Evolutionary conservation across 2,888 invertebrate genomes (phyloP), one percentile per base, ranked within the genome.

Genomic region (Hipparchia sbordonii): DNA sequence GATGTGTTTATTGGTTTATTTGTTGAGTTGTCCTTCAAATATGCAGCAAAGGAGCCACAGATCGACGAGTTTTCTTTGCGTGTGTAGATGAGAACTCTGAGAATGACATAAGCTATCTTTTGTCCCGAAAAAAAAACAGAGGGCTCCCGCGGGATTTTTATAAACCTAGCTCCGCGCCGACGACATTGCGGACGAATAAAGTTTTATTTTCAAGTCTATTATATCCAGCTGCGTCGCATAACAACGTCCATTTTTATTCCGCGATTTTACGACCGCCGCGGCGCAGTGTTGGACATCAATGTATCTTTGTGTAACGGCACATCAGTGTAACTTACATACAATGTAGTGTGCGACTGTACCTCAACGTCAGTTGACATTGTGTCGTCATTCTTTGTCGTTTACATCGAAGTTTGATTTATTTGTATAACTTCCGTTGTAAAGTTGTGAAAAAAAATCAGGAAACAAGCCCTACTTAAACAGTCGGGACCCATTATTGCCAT

Each of bases 361-460:
- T 60, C 72, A 70, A 74, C 68, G 72, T 61, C 73, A 71, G 73
- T 74, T 75, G 73, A 75, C 76, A 76, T 71, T 71, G 68, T 61
- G 48, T 66, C 61, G 57, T 72, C 60, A 62, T 77, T 74, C 56
- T 5, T 45, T 61, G 45, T 33, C 45, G 12, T 23, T 48, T 51
- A 48, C 46, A 48, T 62, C 3, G 13, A 9, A 4, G 48, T 63
- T 48, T 63, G 63, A 63, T 63, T 63, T 51, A 62, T 62, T 9
- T n/a, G 8, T 51, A 10, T 51, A 23, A 23, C 48, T 48, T 10
- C 23, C 48, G 8, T 23, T 63, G 23, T 7, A 6, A 48, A 39
- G 3, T 5, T 39, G 1, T 5, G 39, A 23, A 23, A 23, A 23
- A 23, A 23, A 23, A 23, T 23, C 23, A 23, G 0, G 23, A 23